Base-by-base conservation (phyloP, 2,113 vertebrate genomes). In the Mus musculus region DNA sequence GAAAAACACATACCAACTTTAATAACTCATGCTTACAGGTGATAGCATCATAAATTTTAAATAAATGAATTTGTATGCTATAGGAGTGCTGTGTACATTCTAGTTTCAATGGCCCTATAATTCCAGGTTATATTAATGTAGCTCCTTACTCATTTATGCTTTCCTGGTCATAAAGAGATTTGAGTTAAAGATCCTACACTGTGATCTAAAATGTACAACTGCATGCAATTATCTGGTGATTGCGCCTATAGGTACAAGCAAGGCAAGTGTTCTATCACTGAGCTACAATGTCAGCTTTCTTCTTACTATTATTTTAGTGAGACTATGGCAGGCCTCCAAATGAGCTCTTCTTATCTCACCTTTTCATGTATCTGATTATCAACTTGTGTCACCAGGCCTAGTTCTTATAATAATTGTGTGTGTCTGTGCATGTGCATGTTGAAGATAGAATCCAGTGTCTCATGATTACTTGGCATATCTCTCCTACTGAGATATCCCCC, bases 91-190 rank as follows among this genome's bases (percentile, higher is more conserved):
- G 75, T 72, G 16, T 22, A 42, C 13, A 82, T 73, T 65, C 52
- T 72, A 72, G 36, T 52, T 94, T 26, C 71, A 85, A 36, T 17
- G 17, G 14, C 6, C 49, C 19, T 24, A 24, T 16, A 0, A 72
- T 65, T 89, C 8, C 20, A 77, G 72, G 59, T 88, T 89, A 65
- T 78, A 67, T 90, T 72, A 86, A 69, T 82, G 13, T 87, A 84
- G 30, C 2, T 54, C 24, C 93, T 71, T 7, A 86, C 13, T 86
- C n/a, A 67, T 88, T 92, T 52, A 69, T 39, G n/a, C 28, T 86
- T 82, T 59, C 26, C 16, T 94, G 28, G 36, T 67, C 42, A 33
- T 69, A 42, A 91, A 85, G 54, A 7, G 30, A 42, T 59, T 46
- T 88, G n/a, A 84, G 7, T 86, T 82, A 93, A 26, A 16, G 52